Conservation (phyloP, 1,140 invertebrate genomes). For the Drosophila micromelanica region DNA sequence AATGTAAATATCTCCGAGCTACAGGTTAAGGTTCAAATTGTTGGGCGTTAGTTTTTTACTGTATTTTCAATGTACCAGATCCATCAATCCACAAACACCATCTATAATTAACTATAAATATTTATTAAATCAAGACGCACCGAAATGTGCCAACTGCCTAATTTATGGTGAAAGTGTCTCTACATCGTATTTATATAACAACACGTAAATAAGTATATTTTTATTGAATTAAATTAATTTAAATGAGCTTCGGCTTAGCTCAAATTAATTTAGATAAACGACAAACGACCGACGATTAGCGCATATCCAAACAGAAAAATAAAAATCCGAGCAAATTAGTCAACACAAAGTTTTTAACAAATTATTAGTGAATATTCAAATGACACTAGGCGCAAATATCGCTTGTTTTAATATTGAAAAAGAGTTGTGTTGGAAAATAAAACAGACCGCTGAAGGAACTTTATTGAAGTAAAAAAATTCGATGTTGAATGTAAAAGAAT, state of each 20-base stretch:
- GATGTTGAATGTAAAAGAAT: too few species aligned
- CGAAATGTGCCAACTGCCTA: conserved; percentile 36
- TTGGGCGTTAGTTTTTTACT: neutral
- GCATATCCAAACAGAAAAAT: conserved; percentile 14
- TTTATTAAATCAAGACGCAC: conserved; percentile 38
- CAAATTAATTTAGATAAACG: conserved; percentile 51
- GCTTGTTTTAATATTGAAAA: too few species aligned
- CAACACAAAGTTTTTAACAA: conserved; percentile 24
- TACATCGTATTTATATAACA: conserved; percentile 36
- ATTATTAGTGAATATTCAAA: conserved; percentile 31
- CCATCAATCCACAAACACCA: conserved; percentile 30
- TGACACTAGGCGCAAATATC: conserved; percentile 25
- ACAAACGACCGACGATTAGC: conserved; percentile 44
- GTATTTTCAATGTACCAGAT: conserved; percentile 25
- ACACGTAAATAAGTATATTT: conserved; percentile 37
- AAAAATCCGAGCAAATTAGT: conserved; percentile 45
- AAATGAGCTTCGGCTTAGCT: conserved; percentile 23
- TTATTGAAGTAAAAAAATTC: too few species aligned
- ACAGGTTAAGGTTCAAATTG: conserved; percentile 39
- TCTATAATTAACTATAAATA: conserved; percentile 48
- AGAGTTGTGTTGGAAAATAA: too few species aligned
- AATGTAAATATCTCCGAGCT: conserved; percentile 35
- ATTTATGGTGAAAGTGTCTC: conserved; percentile 53
- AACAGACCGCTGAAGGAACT: too few species aligned
- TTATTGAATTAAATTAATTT: conserved; percentile 51